These are phyloP conservation scores for Nomada lathburiana DNA, from an alignment of 2,888 invertebrate species.

Conservation along the genomic window DNA sequence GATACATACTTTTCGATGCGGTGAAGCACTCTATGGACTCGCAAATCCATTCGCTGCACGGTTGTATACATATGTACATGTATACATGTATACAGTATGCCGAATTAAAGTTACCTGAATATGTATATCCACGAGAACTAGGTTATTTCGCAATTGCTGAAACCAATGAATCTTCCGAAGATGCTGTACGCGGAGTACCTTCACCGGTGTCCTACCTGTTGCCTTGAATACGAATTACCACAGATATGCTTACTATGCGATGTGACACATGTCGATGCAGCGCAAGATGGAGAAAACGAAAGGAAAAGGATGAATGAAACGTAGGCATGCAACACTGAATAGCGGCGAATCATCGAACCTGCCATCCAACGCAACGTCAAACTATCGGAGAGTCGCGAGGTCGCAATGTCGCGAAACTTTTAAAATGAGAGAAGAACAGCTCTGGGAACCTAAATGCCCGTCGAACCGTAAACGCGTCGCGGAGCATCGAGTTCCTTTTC, in stretches of 20 bases:
- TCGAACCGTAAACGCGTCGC: background rate
- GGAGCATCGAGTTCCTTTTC: background rate
- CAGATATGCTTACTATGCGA: background rate
- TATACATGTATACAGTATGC: too few species aligned
- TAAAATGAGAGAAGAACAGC: background rate
- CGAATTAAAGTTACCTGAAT: too few species aligned
- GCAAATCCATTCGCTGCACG: too few species aligned
- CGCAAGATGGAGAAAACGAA: too few species aligned
- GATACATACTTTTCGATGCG: too few species aligned
- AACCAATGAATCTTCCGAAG: background rate
- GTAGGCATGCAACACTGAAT: too few species aligned
- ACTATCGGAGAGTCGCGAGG: background rate
- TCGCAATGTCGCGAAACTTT: slow-evolving; percentile 7
- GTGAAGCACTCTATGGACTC: too few species aligned
- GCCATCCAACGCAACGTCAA: background rate
- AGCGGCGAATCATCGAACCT: background rate
- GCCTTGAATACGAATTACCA: background rate
- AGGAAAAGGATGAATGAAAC: background rate
- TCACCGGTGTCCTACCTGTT: slow-evolving; percentile 21
- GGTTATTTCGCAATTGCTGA: background rate
- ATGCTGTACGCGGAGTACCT: background rate
- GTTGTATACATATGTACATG: too few species aligned
- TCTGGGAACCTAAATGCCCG: background rate
- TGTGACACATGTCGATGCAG: too few species aligned
- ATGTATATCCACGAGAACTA: too few species aligned